These are phyloP conservation scores for Iselma pallidipennis DNA, from an alignment of 2,888 invertebrate species.

Conservation along the genomic window DNA sequence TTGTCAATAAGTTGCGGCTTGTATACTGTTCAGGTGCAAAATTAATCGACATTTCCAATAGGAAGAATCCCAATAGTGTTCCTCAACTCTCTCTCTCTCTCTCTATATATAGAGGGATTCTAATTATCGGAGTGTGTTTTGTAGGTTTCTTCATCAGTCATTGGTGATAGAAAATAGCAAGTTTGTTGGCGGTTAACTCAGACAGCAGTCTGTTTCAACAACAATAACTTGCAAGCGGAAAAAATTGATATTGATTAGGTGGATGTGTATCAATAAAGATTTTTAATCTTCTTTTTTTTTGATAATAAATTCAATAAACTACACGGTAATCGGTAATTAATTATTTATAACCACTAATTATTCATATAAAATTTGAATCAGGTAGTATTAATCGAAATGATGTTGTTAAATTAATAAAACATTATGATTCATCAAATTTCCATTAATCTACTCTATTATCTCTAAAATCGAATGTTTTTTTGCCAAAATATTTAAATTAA, in stretches of 20 bases:
- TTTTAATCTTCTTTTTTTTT: too few species aligned
- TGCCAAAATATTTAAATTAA: too few species aligned
- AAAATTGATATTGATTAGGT: background rate
- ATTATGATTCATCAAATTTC: background rate
- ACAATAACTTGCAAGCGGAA: background rate
- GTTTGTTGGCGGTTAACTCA: background rate
- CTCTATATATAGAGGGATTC: constrained; percentile 29
- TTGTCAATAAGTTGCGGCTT: too few species aligned
- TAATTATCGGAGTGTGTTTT: constrained; percentile 39
- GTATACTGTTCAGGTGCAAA: constrained; percentile 2
- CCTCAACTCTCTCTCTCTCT: too few species aligned
- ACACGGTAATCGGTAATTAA: too few species aligned
- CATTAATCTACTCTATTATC: background rate
- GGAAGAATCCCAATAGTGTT: constrained; percentile 35
- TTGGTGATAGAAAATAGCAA: background rate
- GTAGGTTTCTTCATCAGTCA: constrained; percentile 33
- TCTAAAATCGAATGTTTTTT: too few species aligned
- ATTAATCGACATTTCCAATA: constrained; percentile 33
- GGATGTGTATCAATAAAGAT: too few species aligned
- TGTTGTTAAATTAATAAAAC: background rate
- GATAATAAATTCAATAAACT: too few species aligned
- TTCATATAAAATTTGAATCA: too few species aligned
- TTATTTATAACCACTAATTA: too few species aligned
- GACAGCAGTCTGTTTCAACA: background rate
- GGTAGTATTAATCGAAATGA: too few species aligned